Percentiles rank a stretch among this genome's conserved stretches.
phyloP scores from a whole-genome alignment of 2,797 vertebrate genomes.

The Falco berigora region DNA sequence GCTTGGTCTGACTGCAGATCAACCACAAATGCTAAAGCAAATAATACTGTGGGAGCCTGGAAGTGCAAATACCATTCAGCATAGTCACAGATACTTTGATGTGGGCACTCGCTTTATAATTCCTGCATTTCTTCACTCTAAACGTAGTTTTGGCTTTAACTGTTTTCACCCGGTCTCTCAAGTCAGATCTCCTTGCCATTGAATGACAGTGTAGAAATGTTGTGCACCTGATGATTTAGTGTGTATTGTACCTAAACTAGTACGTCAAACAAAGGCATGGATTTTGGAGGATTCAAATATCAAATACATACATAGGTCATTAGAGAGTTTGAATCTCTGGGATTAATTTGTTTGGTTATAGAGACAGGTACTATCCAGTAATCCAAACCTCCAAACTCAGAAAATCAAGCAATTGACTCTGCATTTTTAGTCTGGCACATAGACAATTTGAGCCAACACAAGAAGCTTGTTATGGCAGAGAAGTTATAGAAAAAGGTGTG shows the following conservation, averaged over 20 bases:
- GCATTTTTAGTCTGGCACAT: neutral
- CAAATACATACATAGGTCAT: neutral
- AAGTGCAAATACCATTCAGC: constrained; percentile 48
- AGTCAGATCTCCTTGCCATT: neutral
- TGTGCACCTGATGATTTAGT: neutral
- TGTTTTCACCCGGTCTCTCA: neutral
- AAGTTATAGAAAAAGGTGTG: neutral
- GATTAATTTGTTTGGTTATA: neutral
- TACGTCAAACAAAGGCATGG: neutral
- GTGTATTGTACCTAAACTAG: neutral
- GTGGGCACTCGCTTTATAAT: constrained; percentile 7
- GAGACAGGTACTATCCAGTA: neutral
- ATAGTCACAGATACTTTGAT: constrained; percentile 44
- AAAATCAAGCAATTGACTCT: neutral
- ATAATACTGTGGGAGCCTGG: constrained; percentile 27
- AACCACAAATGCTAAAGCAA: constrained; percentile 52
- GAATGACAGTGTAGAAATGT: neutral
- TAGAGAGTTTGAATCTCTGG: neutral
- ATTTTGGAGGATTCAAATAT: neutral
- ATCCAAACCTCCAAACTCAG: neutral
- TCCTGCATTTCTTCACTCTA: constrained; percentile 15
- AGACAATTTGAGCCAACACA: neutral
- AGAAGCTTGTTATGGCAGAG: neutral
- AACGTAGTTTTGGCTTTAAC: neutral
- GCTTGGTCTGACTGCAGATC: constrained; percentile 11